phyloP scores from a whole-genome alignment of 2,113 vertebrate species.

The Vombatus ursinus region DNA sequence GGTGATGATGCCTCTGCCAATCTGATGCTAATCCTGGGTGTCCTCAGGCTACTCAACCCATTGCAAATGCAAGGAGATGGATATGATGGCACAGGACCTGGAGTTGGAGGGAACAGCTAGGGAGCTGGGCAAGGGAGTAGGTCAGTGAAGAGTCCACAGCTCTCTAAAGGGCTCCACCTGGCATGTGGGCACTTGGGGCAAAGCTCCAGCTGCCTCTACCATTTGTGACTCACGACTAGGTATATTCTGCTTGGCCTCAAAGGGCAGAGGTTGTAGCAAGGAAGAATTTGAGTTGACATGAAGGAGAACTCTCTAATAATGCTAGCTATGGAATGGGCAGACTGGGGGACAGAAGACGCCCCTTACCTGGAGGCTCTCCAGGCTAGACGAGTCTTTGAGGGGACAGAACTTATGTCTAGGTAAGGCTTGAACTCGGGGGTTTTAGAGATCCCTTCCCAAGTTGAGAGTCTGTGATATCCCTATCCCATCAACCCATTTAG shows the following conservation, averaged over 20 bases:
- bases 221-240: not conserved
- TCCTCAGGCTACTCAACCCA: too few relatives aligned
- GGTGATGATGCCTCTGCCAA: too few relatives aligned
- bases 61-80: too few relatives aligned
- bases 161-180: too few relatives aligned
- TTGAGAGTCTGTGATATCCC: not conserved
- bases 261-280: not conserved
- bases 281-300: not conserved
- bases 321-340: not conserved
- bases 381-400: not conserved
- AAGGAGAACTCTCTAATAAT: not conserved
- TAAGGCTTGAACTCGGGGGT: not conserved
- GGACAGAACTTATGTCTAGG: not conserved
- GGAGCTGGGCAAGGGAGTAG: too few relatives aligned
- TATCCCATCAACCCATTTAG: not conserved
- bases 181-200: not conserved
- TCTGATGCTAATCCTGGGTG: too few relatives aligned
- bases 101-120: too few relatives aligned
- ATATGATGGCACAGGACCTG: too few relatives aligned
- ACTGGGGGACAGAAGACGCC: not conserved
- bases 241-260: not conserved
- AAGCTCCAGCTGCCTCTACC: not conserved
- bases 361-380: not conserved
- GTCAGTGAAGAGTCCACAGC: too few relatives aligned
- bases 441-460: not conserved